Evolutionary conservation across 2,113 vertebrate species (phyloP).

Genomic region (Callithrix jacchus): DNA sequence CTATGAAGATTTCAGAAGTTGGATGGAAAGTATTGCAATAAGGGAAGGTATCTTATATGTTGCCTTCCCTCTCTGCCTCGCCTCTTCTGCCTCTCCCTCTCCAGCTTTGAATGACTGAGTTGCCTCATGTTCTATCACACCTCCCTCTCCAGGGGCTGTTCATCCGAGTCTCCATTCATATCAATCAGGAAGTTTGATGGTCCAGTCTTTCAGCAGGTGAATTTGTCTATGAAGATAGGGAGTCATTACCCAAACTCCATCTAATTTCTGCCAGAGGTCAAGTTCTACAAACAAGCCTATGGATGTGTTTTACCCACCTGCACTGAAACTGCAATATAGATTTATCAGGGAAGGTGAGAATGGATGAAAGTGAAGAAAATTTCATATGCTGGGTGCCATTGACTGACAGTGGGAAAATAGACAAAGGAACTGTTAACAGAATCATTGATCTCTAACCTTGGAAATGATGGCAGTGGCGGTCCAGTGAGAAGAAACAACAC

Average conservation of each 20-base stretch:
- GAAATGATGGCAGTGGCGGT: neutral
- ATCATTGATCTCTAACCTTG: neutral
- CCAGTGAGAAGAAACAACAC: neutral
- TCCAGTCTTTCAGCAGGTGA: neutral
- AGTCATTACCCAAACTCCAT: neutral
- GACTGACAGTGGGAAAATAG: neutral
- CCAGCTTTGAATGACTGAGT: neutral
- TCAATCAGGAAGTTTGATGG: neutral
- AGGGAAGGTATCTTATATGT: too few species aligned
- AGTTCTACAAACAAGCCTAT: neutral
- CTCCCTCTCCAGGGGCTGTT: neutral
- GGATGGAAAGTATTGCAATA: neutral
- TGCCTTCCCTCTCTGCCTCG: neutral
- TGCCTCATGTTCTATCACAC: neutral
- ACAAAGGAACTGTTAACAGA: neutral
- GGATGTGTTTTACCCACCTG: neutral
- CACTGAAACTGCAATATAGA: neutral
- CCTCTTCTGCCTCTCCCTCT: neutral
- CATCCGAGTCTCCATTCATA: neutral
- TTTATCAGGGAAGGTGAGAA: neutral
- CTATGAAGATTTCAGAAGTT: neutral
- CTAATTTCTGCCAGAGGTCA: neutral
- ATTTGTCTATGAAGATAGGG: neutral
- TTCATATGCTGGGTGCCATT: neutral
- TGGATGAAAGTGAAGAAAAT: neutral